Evolutionary conservation across 2,888 invertebrate genomes (phyloP).

Genomic region (Dryococelus australis): DNA sequence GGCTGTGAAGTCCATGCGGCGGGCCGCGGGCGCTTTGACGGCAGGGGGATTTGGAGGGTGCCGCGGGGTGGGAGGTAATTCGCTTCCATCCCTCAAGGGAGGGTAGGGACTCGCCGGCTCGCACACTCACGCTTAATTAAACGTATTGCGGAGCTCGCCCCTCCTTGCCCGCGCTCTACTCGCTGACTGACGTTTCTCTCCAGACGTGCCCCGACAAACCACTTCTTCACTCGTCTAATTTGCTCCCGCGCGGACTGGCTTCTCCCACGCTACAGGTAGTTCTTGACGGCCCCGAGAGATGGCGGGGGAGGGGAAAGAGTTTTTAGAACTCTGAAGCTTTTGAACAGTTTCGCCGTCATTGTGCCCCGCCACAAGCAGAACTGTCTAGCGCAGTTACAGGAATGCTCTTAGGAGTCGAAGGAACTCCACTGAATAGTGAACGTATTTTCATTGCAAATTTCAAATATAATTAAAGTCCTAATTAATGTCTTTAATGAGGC

Average conservation of each 20-base stretch:
- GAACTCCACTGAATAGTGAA: too few relatives aligned
- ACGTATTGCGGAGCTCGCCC: slow-evolving; percentile 13
- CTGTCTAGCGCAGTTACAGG: too few relatives aligned
- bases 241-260: neutral
- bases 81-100: neutral
- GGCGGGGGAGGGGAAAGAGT: too few relatives aligned
- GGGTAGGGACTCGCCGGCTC: neutral
- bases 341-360: too few relatives aligned
- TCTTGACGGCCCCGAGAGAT: too few relatives aligned
- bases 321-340: too few relatives aligned
- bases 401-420: too few relatives aligned
- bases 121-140: slow-evolving; percentile 25
- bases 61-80: neutral
- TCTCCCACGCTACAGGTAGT: neutral
- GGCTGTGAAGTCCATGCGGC: neutral
- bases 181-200: neutral
- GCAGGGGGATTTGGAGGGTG: neutral
- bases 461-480: too few relatives aligned
- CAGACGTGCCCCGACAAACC: too few relatives aligned
- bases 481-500: too few relatives aligned
- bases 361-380: too few relatives aligned
- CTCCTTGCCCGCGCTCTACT: neutral
- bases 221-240: neutral
- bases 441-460: too few relatives aligned
- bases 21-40: neutral